Evolutionary conservation across 2,888 invertebrate genomes (phyloP), one percentile per base, ranked within the genome.

Genomic region (Pecten maximus): DNA sequence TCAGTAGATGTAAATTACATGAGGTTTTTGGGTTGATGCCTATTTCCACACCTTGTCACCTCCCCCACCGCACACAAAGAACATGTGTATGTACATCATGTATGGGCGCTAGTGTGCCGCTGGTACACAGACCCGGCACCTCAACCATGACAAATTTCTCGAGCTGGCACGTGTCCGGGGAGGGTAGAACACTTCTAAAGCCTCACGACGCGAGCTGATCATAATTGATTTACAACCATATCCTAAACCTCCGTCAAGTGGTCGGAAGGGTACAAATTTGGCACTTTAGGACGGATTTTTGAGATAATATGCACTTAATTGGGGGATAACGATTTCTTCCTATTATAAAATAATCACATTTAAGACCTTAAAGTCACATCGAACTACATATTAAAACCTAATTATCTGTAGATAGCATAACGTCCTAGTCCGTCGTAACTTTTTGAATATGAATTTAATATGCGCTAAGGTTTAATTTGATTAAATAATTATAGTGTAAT

Each of bases 141-240:
- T 74, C 74, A 74, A 74, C 74, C 74, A 74, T 74, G 74, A 74
- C 74, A 74, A 74, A 74, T 74, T 74, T 74, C 35, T 74, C 74
- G 74, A 74, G 74, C 74, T 15, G 74, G 74, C 74, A 74, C 74
- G 74, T 74, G 74, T 74, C 74, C 74, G 28, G 35, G 74, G 35
- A 74, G 35, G 74, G 74, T 74, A 23, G 35, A 19, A 74, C 74
- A 23, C 74, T 35, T 74, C 35, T 6, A 35, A 28, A 28, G 28
- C 8, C 28, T 35, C 10, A 35, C 35, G 74, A 74, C 74, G 74
- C 74, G 12, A 74, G 28, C 74, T 74, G 74, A 74, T 74, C 28
- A 74, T 35, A 74, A 35, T 74, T 74, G 74, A 74, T 74, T 74
- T 74, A 74, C 74, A 28, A 28, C 74, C 74, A 74, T 74, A 35